phyloP scores from a whole-genome alignment of 2,797 vertebrate genomes.

The Anguilla megastoma region DNA sequence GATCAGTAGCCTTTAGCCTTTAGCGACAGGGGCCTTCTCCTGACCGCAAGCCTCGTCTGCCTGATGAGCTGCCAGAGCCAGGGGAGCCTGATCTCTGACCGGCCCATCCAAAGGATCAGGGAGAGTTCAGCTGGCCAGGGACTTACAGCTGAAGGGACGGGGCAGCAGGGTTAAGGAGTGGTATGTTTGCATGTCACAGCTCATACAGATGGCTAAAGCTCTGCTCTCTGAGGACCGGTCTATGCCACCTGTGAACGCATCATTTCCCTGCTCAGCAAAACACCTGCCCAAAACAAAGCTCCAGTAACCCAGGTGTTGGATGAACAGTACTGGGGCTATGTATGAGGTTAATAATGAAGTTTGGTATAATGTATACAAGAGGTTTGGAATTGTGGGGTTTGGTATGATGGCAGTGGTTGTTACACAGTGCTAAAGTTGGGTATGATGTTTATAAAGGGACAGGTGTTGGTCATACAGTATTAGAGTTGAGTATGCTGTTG shows the following conservation, averaged over 20 bases:
- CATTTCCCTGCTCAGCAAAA: background rate
- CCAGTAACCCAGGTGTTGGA: background rate
- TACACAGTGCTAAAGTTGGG: background rate
- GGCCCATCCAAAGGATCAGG: background rate
- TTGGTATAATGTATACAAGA: background rate
- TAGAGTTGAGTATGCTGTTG: background rate
- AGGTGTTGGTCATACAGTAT: background rate
- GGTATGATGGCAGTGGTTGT: background rate
- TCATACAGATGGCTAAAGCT: background rate
- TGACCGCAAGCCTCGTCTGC: background rate
- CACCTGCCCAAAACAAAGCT: constrained; percentile 11
- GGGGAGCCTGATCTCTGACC: background rate
- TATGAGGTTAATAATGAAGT: background rate
- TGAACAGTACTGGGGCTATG: background rate
- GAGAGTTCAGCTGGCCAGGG: background rate
- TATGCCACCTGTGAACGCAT: background rate
- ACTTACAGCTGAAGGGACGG: constrained; percentile 9
- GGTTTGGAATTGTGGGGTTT: background rate
- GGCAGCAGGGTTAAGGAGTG: constrained; percentile 11
- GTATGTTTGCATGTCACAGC: background rate
- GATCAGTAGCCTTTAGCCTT: constrained; percentile 21
- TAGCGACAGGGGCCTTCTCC: constrained; percentile 17
- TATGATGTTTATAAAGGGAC: background rate
- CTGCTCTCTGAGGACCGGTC: background rate
- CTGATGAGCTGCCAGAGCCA: constrained; percentile 25